Percentiles rank a stretch among this genome's conserved stretches.
Conservation (phyloP, 2,888 invertebrate genomes). For the Drosophila sordidula region DNA sequence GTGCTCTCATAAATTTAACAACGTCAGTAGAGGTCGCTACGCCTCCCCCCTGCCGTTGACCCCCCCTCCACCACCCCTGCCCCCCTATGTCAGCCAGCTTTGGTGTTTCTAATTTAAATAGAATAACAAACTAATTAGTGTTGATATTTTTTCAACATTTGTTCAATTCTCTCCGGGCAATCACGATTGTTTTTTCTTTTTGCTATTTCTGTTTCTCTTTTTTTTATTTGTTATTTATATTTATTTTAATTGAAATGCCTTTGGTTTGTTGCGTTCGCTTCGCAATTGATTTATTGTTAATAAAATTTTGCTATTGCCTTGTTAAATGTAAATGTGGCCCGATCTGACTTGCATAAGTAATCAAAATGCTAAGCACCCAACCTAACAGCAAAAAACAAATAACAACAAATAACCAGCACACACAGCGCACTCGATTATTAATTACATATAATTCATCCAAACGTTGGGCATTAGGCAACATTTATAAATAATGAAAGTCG, state of each 20-base stretch:
- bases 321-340: slow-evolving; percentile 66
- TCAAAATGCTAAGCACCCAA: slow-evolving; percentile 54
- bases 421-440: slow-evolving; percentile 53
- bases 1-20: slow-evolving; percentile 48
- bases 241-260: slow-evolving; percentile 73
- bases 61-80: not conserved
- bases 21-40: slow-evolving; percentile 39
- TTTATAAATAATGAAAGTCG: not conserved
- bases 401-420: slow-evolving; percentile 24
- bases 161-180: slow-evolving; percentile 42
- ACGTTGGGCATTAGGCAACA: slow-evolving; percentile 28
- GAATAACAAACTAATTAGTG: slow-evolving; percentile 78
- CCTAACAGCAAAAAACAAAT: slow-evolving; percentile 24
- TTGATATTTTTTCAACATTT: slow-evolving; percentile 59
- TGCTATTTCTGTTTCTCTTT: slow-evolving; percentile 26
- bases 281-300: slow-evolving; percentile 80
- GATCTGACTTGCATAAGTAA: slow-evolving; percentile 66
- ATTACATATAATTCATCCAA: slow-evolving; percentile 52
- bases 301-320: slow-evolving; percentile 62
- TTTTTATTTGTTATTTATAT: slow-evolving; percentile 62
- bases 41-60: not conserved
- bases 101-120: slow-evolving; percentile 60
- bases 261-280: slow-evolving; percentile 45
- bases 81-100: not conserved
- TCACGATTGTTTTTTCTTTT: slow-evolving; percentile 50